Evolutionary conservation across 2,888 invertebrate species (phyloP), one percentile per base, ranked within the genome.

Genomic region (Brachypalpus laphriformis): DNA sequence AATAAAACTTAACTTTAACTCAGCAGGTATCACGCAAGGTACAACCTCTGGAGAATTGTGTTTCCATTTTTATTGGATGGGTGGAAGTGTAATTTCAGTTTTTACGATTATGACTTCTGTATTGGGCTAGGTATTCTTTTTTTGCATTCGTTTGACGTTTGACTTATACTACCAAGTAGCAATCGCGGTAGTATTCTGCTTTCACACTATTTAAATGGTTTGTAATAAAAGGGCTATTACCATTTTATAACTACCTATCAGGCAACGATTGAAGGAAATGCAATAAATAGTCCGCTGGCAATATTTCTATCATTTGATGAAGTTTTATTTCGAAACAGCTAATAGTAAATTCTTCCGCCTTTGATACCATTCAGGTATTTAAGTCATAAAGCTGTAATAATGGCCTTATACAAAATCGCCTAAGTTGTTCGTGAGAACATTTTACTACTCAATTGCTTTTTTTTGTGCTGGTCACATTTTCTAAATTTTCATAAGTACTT

Each of bases 171-270:
- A 37, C 22, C 51, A 16, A 42, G 47, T 25, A 40, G 11, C 16
- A 37, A 57, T 22, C 25, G 25, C 9, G 25, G 5, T n/a, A 16
- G 31, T 37, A 42, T 25, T 28, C 25, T 16, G 25, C 42, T 57
- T 57, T 70, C 70, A 70, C 70, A 70, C 56, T 56, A 34, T 56
- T 57, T 70, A 70, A 70, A 45, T 70, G 45, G 22, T 16, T 45
- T 20, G 70, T 37, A 45, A 56, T 70, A 70, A 70, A 57, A 70
- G 14, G 31, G 45, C 22, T 34, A 59, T 71, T 37, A 71, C 59
- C 34, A 57, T 40, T 71, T 71, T 59, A 25, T 37, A 71, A 14
- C 47, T 14, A 40, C 11, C 3, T 40, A 14, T n/a, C 3, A 40
- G 40, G 40, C 40, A 40, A 40, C 14, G 6, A 34, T 34, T 11